phyloP scores from a whole-genome alignment of 2,797 vertebrate species.

The Octomys mimax region DNA sequence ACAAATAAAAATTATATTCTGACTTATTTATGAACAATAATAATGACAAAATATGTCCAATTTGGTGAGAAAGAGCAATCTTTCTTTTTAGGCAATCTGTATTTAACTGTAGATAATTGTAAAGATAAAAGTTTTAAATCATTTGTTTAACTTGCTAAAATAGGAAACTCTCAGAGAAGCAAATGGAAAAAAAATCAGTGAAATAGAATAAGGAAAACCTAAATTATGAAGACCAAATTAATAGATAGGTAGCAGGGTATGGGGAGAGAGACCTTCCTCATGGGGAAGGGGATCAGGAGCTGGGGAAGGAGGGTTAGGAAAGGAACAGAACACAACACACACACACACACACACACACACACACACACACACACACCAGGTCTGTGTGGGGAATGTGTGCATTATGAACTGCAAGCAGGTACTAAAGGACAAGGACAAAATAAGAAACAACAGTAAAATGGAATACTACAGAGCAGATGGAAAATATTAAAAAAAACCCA shows the following conservation, averaged over 20 bases:
- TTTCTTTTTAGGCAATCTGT: neutral
- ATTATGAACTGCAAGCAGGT: neutral
- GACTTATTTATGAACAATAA: neutral
- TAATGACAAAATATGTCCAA: neutral
- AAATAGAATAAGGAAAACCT: neutral
- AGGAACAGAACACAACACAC: neutral
- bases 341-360: too few relatives aligned
- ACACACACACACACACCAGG: too few relatives aligned
- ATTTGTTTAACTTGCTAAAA: neutral
- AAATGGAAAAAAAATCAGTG: neutral
- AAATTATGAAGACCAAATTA: neutral
- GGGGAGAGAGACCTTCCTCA: neutral
- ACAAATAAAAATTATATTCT: constrained; percentile 6
- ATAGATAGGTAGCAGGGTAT: neutral
- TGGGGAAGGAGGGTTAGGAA: neutral
- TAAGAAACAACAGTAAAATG: neutral
- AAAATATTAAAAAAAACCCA: neutral
- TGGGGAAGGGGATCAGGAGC: neutral
- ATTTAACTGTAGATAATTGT: neutral
- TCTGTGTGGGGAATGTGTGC: neutral
- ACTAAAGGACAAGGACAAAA: neutral
- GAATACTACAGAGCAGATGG: neutral
- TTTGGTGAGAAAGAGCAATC: neutral
- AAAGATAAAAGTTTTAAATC: neutral
- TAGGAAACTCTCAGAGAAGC: neutral